Percentiles rank a stretch among this genome's conserved stretches.
Conservation (phyloP, 2,888 invertebrate genomes). For the Dolomedes plantarius region DNA sequence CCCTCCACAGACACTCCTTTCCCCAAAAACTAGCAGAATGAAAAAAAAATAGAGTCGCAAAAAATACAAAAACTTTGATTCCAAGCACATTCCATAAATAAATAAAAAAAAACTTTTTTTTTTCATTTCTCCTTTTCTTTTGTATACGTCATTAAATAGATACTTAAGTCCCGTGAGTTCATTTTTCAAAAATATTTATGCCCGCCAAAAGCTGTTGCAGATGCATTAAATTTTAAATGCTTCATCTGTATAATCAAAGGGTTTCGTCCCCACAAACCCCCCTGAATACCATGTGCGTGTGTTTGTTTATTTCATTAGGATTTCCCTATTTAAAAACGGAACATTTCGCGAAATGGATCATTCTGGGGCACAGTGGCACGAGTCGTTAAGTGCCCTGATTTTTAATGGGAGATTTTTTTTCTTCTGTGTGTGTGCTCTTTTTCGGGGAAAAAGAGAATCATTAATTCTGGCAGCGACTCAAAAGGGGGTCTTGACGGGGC, state of each 20-base stretch:
- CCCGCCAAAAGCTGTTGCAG: constrained; percentile 61
- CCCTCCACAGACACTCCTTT: constrained; percentile 23
- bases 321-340: constrained; percentile 57
- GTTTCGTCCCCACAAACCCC: constrained; percentile 13
- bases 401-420: constrained; percentile 2
- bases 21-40: constrained; percentile 27
- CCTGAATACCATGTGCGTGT: constrained; percentile 2
- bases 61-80: constrained; percentile 21
- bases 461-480: neutral
- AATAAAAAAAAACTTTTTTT: constrained; percentile 14
- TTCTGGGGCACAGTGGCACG: constrained; percentile 8
- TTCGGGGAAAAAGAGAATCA: constrained; percentile 5
- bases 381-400: neutral
- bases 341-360: constrained; percentile 30
- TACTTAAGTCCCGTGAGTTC: constrained; percentile 62
- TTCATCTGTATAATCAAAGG: constrained; percentile 67
- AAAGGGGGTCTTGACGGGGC: neutral
- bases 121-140: constrained; percentile 58
- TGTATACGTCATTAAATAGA: constrained; percentile 68
- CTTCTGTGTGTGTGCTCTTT: no score
- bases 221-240: constrained; percentile 67
- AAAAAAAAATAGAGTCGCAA: no score
- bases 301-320: constrained; percentile 64
- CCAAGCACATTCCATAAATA: no score
- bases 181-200: constrained; percentile 71